Evolutionary conservation across 2,888 invertebrate genomes (phyloP).

Genomic region (Meta bourneti): DNA sequence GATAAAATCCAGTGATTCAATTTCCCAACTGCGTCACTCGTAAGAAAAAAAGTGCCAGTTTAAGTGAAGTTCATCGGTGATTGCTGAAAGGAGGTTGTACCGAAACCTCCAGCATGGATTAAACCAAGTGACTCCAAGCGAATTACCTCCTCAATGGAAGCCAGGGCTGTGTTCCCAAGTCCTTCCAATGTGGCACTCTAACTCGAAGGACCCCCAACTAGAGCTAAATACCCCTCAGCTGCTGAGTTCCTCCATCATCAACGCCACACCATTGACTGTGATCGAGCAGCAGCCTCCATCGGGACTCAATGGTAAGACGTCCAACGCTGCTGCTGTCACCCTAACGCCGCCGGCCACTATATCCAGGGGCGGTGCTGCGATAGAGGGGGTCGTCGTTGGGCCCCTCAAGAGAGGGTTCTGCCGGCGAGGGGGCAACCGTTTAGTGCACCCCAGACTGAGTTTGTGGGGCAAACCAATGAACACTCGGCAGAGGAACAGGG

Average conservation of each 20-base stretch:
- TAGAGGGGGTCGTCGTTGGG: not conserved
- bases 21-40: too few species aligned
- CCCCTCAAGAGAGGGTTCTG: conserved; percentile 59
- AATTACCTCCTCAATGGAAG: conserved; percentile 28
- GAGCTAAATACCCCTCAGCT: conserved; percentile 18
- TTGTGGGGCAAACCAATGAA: conserved; percentile 94
- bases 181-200: conserved; percentile 65
- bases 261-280: conserved; percentile 62
- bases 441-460: conserved; percentile 90
- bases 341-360: not conserved
- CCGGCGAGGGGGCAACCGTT: conserved; percentile 66
- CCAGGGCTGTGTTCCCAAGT: not conserved
- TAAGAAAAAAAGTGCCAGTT: too few species aligned
- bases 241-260: conserved; percentile 46
- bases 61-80: not conserved
- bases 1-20: too few species aligned
- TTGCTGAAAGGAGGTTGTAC: not conserved
- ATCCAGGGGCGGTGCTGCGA: conserved; percentile 6
- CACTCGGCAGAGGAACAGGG: conserved; percentile 92
- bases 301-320: conserved; percentile 73
- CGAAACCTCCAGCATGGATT: not conserved
- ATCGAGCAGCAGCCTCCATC: conserved; percentile 58
- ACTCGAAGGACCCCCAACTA: conserved; percentile 3
- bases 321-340: not conserved
- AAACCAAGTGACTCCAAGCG: not conserved